Evolutionary conservation across 2,888 invertebrate genomes (phyloP), one percentile per base, ranked within the genome.

Genomic region (Clusia tigrina): DNA sequence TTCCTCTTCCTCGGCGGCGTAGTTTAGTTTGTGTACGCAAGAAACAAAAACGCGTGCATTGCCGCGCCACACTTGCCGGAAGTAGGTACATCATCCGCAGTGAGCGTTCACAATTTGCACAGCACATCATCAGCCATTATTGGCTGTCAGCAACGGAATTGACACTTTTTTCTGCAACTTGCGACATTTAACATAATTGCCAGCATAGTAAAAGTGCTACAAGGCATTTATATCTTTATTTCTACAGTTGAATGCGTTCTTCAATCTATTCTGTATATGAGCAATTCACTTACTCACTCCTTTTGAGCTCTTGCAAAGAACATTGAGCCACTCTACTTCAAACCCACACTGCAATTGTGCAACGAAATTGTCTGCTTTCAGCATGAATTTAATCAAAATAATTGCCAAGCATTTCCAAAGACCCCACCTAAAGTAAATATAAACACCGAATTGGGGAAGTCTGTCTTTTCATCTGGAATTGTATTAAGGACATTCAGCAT

Each of bases 131-230:
- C 53, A 53, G n/a, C 25, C 74, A 78, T 75, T 75, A 78, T 75
- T 75, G 78, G 74, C 74, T 76, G 74, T 75, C 74, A 72, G 75
- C 76, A 66, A 74, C n/a, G 78, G 74, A 76, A 78, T 73, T 78
- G 74, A 72, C 75, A 75, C 77, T 71, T 60, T 66, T 69, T 42
- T 6, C 42, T n/a, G 25, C 42, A 18, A 12, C 26, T 22, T 20
- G 5, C 24, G 32, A 18, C 48, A 32, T 62, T 60, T 62, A n/a
- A 6, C 3, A 42, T n/a, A 42, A 42, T 42, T 42, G 42, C 42
- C 6, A 42, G 3, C 42, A 15, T 17, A 42, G 42, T 17, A 42
- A n/a, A 6, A 42, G 42, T 17, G n/a, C 9, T 3, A 42, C 9
- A 17, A 9, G n/a, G 9, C n/a, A n/a, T 42, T 42, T 3, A 42